Evolutionary conservation across 2,888 invertebrate species (phyloP), one percentile per base, ranked within the genome.

Genomic region (Congeria kusceri): DNA sequence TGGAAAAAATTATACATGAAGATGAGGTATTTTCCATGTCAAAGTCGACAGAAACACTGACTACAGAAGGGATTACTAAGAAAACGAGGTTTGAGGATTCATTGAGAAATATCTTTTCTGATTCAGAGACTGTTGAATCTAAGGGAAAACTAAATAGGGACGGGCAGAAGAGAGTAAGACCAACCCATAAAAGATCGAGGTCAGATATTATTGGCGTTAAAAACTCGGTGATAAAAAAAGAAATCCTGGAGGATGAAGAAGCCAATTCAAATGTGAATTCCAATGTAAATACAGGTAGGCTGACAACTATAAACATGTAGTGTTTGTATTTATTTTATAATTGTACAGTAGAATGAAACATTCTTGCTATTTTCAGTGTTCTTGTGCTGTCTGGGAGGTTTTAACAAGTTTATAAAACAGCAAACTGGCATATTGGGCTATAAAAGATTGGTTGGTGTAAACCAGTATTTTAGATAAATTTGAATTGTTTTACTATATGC

Each of bases 101-200:
- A 13, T 64, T 72, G 4, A 72, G 77, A 74, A 77, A 69, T 68
- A 84, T 77, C 44, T 86, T 86, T 71, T 87, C 87, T 46, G 86
- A 87, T 66, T 80, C 85, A 15, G 87, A 87, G 74, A 84, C 73
- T 57, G 58, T 71, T 29, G 77, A 77, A 62, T n/a, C 56, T 23
- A 74, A 77, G 23, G 39, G 56, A 28, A 77, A 64, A n/a, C 65
- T 67, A 20, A 77, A 77, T 64, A 64, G 69, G 49, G 29, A 32
- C 29, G 56, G 70, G 56, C 73, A 74, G 7, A 77, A 79, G 65
- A 53, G 68, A 62, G 44, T 57, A 11, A 83, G 77, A 71, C 74
- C 75, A 65, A 78, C 85, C 47, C 89, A 89, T 59, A 88, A 88
- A 77, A 83, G 88, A 73, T 86, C 88, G 70, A 87, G 86, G 86